phyloP scores from a whole-genome alignment of 2,113 vertebrate genomes.

The Engraulis encrasicolus region DNA sequence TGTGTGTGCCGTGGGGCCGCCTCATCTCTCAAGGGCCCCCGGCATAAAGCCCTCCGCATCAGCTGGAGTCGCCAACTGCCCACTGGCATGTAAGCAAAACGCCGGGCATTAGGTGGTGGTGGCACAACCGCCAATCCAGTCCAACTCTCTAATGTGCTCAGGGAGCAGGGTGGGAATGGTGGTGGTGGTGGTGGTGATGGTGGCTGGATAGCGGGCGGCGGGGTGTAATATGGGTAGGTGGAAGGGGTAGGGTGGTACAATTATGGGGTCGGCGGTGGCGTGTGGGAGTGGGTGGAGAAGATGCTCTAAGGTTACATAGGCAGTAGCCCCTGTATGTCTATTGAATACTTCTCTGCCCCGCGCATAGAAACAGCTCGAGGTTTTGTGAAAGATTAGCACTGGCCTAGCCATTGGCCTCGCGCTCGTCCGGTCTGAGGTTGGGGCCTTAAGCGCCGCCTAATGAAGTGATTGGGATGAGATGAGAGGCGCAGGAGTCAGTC shows the following conservation, averaged over 20 bases:
- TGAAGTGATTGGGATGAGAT: conserved; percentile 13
- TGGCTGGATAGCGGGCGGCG: too few relatives aligned
- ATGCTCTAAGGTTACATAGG: conserved; percentile 14
- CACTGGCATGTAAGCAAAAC: conserved; percentile 68
- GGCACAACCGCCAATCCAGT: conserved; percentile 47
- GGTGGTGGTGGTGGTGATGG: too few relatives aligned
- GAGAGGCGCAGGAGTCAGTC: not conserved
- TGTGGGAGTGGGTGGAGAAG: not conserved
- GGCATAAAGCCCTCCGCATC: conserved; percentile 59
- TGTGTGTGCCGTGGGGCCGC: conserved; percentile 40
- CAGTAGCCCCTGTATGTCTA: not conserved
- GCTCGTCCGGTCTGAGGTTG: not conserved
- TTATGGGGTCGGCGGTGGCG: not conserved
- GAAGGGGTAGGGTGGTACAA: not conserved
- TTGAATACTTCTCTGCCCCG: not conserved
- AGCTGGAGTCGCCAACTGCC: conserved; percentile 77
- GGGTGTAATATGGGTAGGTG: conserved; percentile 15
- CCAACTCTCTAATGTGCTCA: conserved; percentile 39
- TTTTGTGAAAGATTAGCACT: not conserved
- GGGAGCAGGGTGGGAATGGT: conserved; percentile 53
- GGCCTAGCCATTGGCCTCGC: not conserved
- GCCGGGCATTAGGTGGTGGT: conserved; percentile 59
- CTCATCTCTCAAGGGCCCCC: conserved; percentile 45
- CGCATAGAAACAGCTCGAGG: not conserved
- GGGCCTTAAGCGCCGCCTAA: not conserved